Evolutionary conservation across 2,888 invertebrate species (phyloP).

Genomic region (Latheticus oryzae): DNA sequence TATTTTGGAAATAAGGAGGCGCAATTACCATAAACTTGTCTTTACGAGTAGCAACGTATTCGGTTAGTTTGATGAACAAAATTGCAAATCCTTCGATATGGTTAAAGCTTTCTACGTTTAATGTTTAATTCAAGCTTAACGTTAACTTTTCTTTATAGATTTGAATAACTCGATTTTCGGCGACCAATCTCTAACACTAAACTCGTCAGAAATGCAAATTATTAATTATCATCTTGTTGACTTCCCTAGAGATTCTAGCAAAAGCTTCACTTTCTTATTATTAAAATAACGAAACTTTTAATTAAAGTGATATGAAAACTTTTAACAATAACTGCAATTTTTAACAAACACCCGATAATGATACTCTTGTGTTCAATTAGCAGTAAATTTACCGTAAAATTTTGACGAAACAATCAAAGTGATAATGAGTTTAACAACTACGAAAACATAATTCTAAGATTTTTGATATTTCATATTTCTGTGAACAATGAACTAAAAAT

Average conservation of each 20-base stretch:
- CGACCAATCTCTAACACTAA: no score
- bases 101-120: constrained; percentile 5
- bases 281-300: no score
- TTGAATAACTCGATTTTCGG: constrained; percentile 28
- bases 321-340: no score
- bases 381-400: constrained; percentile 4
- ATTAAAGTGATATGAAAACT: no score
- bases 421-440: constrained; percentile 20
- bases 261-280: neutral
- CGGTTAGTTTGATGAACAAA: constrained; percentile 12
- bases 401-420: constrained; percentile 12
- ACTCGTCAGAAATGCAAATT: constrained; percentile 31
- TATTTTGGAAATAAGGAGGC: constrained; percentile 23
- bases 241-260: constrained; percentile 4
- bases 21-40: constrained; percentile 23
- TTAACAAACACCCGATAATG: constrained; percentile 29
- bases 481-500: no score
- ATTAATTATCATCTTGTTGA: constrained; percentile 26
- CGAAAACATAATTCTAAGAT: no score
- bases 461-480: no score
- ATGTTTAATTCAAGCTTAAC: neutral
- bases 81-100: constrained; percentile 7
- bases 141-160: constrained; percentile 3
- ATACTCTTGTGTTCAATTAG: constrained; percentile 19
- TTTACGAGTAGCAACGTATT: constrained; percentile 18